Evolutionary conservation across 2,888 invertebrate species (phyloP), one percentile per base, ranked within the genome.

Genomic region (Nycteola revayana): DNA sequence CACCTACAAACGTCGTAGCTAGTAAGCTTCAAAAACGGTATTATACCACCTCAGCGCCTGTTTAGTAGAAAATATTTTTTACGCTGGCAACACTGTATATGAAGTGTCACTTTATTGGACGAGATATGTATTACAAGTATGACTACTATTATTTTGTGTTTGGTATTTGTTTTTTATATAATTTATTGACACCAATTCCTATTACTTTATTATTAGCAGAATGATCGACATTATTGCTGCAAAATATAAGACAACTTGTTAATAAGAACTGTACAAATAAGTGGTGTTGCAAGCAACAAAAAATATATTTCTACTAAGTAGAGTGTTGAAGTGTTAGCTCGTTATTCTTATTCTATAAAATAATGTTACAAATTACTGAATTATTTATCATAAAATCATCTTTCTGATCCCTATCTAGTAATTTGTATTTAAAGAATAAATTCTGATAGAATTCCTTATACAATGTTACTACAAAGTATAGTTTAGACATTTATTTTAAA

Each of bases 21-120:
- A 45, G 31, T 57, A 55, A 49, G 49, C 42, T 11, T 47, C 47
- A 40, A 35, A 53, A 55, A 39, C 40, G 44, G 54, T 58, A 48
- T 59, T 62, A 54, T 47, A 42, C 38, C 48, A 47, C 41, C 43
- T 47, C 37, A 29, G 32, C 36, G 22, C 28, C 22, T 36, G 28
- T 54, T 49, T 57, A 31, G 54, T 58, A 56, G 46, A 41, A 49
- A 41, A 29, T 9, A 14, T 25, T 49, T 53, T 32, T 11, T 3
- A 1, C 9, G 10, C 31, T 39, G 28, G 36, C 32, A 39, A 38
- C 32, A 41, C 3, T 4, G 6, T n/a, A n/a, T n/a, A n/a, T n/a
- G n/a, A n/a, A n/a, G n/a, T n/a, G n/a, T n/a, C n/a, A n/a, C n/a
- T n/a, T n/a, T n/a, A n/a, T n/a, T n/a, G n/a, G n/a, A n/a, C n/a